phyloP scores from a whole-genome alignment of 2,888 invertebrate genomes.

The Agrotis exclamationis region DNA sequence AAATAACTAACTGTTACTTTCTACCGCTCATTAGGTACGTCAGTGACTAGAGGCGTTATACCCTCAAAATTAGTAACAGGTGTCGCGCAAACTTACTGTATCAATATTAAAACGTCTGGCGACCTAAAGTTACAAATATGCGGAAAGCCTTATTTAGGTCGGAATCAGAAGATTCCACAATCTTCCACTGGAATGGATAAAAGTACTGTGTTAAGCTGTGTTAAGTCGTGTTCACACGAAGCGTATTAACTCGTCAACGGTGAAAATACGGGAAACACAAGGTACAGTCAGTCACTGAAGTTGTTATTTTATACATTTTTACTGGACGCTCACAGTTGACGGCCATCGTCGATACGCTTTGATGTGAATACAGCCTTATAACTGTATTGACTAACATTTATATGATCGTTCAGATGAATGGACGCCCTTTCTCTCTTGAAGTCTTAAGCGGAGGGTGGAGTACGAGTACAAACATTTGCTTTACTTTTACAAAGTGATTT shows the following conservation, averaged over 20 bases:
- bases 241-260: too few relatives aligned
- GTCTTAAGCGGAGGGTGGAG: slow-evolving; percentile 48
- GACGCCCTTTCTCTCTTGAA: slow-evolving; percentile 45
- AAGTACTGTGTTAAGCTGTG: slow-evolving; percentile 15
- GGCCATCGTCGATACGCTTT: neutral
- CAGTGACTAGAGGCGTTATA: slow-evolving; percentile 7
- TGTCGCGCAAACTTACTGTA: slow-evolving; percentile 33
- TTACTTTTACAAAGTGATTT: slow-evolving; percentile 57
- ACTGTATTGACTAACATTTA: slow-evolving; percentile 13
- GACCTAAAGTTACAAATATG: slow-evolving; percentile 30
- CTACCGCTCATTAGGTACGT: slow-evolving; percentile 14
- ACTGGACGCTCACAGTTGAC: neutral
- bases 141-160: slow-evolving; percentile 44
- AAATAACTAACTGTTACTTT: neutral
- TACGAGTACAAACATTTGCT: slow-evolving; percentile 46
- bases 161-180: slow-evolving; percentile 42
- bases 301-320: neutral
- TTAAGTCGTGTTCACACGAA: neutral
- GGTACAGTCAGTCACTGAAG: neutral
- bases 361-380: slow-evolving; percentile 1
- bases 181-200: slow-evolving; percentile 20
- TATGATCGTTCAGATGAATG: slow-evolving; percentile 44
- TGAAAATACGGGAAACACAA: neutral
- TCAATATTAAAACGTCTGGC: slow-evolving; percentile 42
- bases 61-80: slow-evolving; percentile 16